phyloP scores from a whole-genome alignment of 2,113 vertebrate genomes.

The Charadrius vociferus region DNA sequence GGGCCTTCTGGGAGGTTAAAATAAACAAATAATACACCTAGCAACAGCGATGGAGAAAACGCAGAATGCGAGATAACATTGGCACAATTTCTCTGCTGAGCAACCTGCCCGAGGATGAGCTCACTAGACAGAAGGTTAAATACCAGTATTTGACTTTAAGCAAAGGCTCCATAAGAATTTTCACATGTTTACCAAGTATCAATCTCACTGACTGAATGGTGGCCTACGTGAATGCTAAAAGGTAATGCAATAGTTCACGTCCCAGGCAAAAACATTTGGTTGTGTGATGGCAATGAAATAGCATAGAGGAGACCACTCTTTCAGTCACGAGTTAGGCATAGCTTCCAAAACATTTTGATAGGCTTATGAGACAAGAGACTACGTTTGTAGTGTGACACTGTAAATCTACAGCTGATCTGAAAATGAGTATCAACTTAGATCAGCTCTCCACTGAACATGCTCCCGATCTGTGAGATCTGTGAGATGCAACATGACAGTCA shows the following conservation, averaged over 20 bases:
- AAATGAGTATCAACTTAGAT: not conserved
- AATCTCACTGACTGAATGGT: not conserved
- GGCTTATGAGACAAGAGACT: not conserved
- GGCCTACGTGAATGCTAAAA: not conserved
- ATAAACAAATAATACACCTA: not conserved
- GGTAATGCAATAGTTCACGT: not conserved
- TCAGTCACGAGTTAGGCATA: not conserved
- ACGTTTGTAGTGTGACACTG: not conserved
- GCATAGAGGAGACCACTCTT: not conserved
- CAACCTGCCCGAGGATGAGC: not conserved
- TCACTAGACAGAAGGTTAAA: not conserved
- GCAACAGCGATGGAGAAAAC: not conserved
- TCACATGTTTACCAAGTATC: not conserved
- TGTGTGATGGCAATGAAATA: not conserved
- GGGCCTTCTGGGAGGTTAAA: not conserved
- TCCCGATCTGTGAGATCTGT: not conserved
- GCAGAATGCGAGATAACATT: not conserved
- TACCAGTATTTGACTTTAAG: not conserved
- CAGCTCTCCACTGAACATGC: not conserved
- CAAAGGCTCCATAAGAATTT: not conserved
- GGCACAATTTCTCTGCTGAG: not conserved
- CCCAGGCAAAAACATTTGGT: not conserved
- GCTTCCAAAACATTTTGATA: not conserved
- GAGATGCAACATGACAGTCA: not conserved
- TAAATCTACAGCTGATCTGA: not conserved